phyloP scores from a whole-genome alignment of 2,888 invertebrate genomes.

The Drosophila bunnanda region DNA sequence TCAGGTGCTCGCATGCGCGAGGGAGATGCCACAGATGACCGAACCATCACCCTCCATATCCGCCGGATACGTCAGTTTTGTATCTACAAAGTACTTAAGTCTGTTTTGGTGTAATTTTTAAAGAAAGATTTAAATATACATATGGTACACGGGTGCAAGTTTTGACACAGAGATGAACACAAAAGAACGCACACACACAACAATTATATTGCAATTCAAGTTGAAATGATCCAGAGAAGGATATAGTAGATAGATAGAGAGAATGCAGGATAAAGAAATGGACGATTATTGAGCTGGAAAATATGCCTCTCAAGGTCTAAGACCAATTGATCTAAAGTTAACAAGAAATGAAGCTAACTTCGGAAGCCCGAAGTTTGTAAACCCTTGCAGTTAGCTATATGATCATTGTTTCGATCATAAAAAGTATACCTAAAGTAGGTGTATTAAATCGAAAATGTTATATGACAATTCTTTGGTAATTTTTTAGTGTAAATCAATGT shows the following conservation, averaged over 20 bases:
- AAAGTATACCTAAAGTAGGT: no score
- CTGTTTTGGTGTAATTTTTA: slow-evolving; percentile 9
- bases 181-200: slow-evolving; percentile 45
- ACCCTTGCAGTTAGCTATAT: no score
- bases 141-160: slow-evolving; percentile 42
- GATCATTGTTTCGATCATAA: no score
- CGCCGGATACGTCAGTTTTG: slow-evolving; percentile 18
- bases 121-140: slow-evolving; percentile 24
- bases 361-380: no score
- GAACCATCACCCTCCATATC: slow-evolving; percentile 25
- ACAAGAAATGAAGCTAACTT: no score
- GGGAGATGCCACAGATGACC: slow-evolving; percentile 37
- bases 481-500: no score
- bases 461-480: no score
- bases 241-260: slow-evolving; percentile 9
- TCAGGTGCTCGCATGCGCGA: slow-evolving; percentile 57
- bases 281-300: slow-evolving; percentile 23
- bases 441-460: no score
- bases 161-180: slow-evolving; percentile 43
- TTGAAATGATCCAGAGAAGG: slow-evolving; percentile 38
- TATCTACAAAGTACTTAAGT: slow-evolving; percentile 29
- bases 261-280: slow-evolving; percentile 29
- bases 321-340: neutral
- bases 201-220: slow-evolving; percentile 34
- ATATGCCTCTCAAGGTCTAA: slow-evolving; percentile 13